Evolutionary conservation across 2,888 invertebrate species (phyloP), one percentile per base, ranked within the genome.

Genomic region (Harpagoxenus sublaevis): DNA sequence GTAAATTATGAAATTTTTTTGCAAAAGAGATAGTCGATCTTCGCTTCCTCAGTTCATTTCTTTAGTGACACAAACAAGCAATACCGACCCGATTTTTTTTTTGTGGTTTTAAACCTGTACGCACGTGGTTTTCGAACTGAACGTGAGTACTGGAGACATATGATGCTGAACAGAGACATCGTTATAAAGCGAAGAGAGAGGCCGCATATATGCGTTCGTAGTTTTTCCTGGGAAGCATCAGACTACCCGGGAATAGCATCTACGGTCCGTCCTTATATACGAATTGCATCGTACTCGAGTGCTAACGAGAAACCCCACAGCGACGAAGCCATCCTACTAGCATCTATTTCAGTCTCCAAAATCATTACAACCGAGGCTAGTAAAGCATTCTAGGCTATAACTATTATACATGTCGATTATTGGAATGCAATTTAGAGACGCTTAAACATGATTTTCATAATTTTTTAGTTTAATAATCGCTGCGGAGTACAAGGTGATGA

Each of bases 181-280:
- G 78, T 35, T 78, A 78, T 68, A 78, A 77, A 77, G 68, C 78
- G 78, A 78, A 73, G 73, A 70, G 85, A 86, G 85, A 89, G 88
- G 87, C 89, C 92, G 87, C 91, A 92, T 87, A 89, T 51, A 89
- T 90, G 92, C 89, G 89, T 87, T 86, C 86, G 90, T 91, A 66
- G 77, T 92, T 85, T 91, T 92, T 70, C 89, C 93, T 86, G 94
- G 91, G 94, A 94, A 93, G 92, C 87, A 90, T 91, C 94, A 86
- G 94, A 94, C 94, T 93, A 94, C 89, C 93, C 91, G 79, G 66
- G 0, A 84, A 0, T 0, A 9, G 0, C 0, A 0, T 3, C 0
- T 48, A 8, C 45, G 62, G 1, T 39, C 39, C 85, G 45, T 15
- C 42, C 86, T 94, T 94, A 93, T 94, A 94, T 94, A 94, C 23